These are phyloP conservation scores for Eupithecia insigniata DNA, from an alignment of 2,888 invertebrate species.

Conservation along the genomic window DNA sequence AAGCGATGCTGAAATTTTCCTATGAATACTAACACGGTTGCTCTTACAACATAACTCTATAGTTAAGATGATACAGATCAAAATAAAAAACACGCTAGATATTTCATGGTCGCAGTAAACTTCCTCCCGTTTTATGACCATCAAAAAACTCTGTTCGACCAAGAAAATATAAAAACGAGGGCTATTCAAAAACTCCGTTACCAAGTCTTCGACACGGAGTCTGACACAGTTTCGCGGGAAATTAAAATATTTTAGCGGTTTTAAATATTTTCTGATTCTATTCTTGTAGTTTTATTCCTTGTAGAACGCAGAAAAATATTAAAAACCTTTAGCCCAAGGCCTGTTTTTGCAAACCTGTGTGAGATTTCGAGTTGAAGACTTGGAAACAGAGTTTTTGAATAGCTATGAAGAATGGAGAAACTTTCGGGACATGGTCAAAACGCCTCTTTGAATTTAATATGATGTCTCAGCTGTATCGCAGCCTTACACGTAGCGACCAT, in stretches of 20 bases:
- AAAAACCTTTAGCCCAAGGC: too few relatives aligned
- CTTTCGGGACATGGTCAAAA: slow-evolving; percentile 16
- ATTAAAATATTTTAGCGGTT: too few relatives aligned
- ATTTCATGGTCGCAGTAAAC: neutral
- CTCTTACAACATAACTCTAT: neutral
- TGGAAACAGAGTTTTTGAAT: too few relatives aligned
- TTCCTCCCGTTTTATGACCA: neutral
- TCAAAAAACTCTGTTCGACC: neutral
- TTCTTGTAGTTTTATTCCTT: too few relatives aligned
- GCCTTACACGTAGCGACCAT: slow-evolving; percentile 40
- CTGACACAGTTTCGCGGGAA: too few relatives aligned
- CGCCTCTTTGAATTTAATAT: slow-evolving; percentile 38
- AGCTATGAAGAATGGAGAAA: too few relatives aligned
- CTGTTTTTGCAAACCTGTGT: too few relatives aligned
- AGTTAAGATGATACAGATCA: neutral
- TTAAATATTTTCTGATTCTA: too few relatives aligned
- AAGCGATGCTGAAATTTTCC: neutral
- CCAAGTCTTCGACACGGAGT: too few relatives aligned
- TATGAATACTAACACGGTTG: neutral
- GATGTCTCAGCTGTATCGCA: slow-evolving; percentile 41
- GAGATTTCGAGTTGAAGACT: too few relatives aligned
- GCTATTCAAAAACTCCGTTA: too few relatives aligned
- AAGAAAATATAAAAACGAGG: neutral
- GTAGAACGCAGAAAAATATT: too few relatives aligned
- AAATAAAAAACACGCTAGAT: neutral